Conservation (phyloP, 2,797 vertebrate genomes). For the Silurus lanzhouensis region DNA sequence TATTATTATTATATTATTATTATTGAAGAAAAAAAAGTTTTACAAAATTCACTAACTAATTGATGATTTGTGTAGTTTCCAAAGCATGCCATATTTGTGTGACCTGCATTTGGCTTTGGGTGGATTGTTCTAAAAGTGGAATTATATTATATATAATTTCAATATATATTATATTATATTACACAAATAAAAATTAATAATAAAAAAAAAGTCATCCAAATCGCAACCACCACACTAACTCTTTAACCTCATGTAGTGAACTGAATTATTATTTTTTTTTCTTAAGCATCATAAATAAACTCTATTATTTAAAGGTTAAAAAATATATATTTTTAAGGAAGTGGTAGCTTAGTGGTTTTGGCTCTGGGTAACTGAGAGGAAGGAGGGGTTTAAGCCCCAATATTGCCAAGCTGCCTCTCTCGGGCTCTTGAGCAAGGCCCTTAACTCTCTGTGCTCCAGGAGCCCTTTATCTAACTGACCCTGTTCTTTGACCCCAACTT, state of each 20-base stretch:
- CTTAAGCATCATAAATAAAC: neutral
- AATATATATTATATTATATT: too few species aligned
- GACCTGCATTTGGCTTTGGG: neutral
- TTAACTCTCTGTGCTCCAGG: too few species aligned
- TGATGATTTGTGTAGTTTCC: neutral
- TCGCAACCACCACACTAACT: neutral
- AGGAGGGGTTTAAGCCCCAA: too few species aligned
- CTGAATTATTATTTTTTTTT: neutral
- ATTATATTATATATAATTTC: too few species aligned
- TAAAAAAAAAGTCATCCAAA: neutral
- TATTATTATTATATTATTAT: neutral
- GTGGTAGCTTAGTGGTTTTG: too few species aligned
- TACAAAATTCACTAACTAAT: neutral
- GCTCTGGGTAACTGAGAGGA: too few species aligned
- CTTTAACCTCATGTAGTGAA: neutral
- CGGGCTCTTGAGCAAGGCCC: too few species aligned
- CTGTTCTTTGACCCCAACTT: too few species aligned
- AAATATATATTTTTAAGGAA: neutral
- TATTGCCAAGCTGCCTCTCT: too few species aligned
- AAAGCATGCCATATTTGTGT: neutral
- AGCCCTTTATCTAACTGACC: too few species aligned
- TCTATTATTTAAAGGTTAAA: neutral
- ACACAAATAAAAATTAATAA: constrained; percentile 1
- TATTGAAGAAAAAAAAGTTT: neutral
- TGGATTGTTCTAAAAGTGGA: neutral